Base-by-base conservation (phyloP, 2,113 vertebrate species). In the Clarias magur region DNA sequence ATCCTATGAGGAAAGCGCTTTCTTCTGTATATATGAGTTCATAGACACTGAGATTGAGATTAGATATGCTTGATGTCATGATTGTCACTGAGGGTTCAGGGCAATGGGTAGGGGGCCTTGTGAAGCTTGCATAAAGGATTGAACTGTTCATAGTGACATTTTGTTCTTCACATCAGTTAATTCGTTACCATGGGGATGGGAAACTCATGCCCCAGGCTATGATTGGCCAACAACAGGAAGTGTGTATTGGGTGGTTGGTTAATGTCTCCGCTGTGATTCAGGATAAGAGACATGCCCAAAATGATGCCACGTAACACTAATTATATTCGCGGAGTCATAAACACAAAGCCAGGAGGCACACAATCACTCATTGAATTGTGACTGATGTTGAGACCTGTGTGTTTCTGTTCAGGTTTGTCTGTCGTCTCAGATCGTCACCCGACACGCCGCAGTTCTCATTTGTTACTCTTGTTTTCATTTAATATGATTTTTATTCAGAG, bases 321-420 rank as follows among this genome's bases (percentile, higher is more conserved):
- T 62, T 38, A 62, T 62, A 81, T 81, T 42, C 38, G 1, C 84
- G 9, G 21, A 25, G 56, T 83, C 53, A 83, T 86, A 86, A 86
- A 86, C 62, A 57, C 83, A 68, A 62, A 16, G 73, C 88, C 53
- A 4, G 73, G 60, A 75, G 85, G 34, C 34, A 86, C 62, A 83
- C 15, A 79, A 23, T 81, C 78, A 82, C 68, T 23, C 42, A 53
- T 27, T 60, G 53, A 82, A 85, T 30, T 48, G 53, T 60, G 81
- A 68, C 12, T 53, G 54, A 80, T 13, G 17, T 21, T 57, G 67
- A 53, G 34, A 0, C 62, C 53, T 60, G 85, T 79, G 17, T 72
- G 73, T 21, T 42, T 72, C 54, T 80, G 34, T 86, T 48, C 25
- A 27, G 53, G 30, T 48, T 78, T 57, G 60, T 48, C 62, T 65